Conservation (phyloP, 2,888 invertebrate genomes). For the Nipponacmea schrenckii region DNA sequence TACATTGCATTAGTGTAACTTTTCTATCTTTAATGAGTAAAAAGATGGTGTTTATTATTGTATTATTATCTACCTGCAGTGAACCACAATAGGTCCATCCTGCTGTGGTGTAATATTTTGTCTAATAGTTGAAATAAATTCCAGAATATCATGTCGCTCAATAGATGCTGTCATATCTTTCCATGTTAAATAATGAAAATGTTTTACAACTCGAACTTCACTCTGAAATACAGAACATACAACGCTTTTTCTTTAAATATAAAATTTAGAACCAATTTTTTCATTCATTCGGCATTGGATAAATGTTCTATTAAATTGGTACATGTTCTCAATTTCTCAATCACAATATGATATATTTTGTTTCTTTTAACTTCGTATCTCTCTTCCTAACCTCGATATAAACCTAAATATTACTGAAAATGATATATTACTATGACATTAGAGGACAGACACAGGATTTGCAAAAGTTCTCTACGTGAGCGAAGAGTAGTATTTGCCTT, state of each 20-base stretch:
- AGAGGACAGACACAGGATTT: too few species aligned
- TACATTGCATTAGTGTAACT: too few species aligned
- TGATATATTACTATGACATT: too few species aligned
- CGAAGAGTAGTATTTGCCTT: too few species aligned
- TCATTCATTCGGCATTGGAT: not conserved
- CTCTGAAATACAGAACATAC: not conserved
- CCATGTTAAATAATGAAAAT: slow-evolving; percentile 51
- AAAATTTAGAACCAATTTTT: not conserved
- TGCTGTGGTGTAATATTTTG: slow-evolving; percentile 42
- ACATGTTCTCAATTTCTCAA: too few species aligned
- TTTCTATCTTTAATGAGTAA: too few species aligned
- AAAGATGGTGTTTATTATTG: too few species aligned
- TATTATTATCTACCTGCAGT: slow-evolving; percentile 41
- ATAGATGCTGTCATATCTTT: slow-evolving; percentile 47
- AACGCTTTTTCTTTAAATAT: not conserved
- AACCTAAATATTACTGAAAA: too few species aligned
- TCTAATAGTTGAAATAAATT: slow-evolving; percentile 44
- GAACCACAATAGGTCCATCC: slow-evolving; percentile 42
- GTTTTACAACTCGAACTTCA: slow-evolving; percentile 35
- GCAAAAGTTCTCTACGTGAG: too few species aligned
- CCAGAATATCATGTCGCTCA: slow-evolving; percentile 40
- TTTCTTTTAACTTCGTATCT: too few species aligned
- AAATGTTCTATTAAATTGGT: slow-evolving; percentile 14
- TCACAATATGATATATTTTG: too few species aligned
- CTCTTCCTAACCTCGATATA: too few species aligned